Evolutionary conservation across 2,888 invertebrate genomes (phyloP).

Genomic region (Adelphocoris suturalis): DNA sequence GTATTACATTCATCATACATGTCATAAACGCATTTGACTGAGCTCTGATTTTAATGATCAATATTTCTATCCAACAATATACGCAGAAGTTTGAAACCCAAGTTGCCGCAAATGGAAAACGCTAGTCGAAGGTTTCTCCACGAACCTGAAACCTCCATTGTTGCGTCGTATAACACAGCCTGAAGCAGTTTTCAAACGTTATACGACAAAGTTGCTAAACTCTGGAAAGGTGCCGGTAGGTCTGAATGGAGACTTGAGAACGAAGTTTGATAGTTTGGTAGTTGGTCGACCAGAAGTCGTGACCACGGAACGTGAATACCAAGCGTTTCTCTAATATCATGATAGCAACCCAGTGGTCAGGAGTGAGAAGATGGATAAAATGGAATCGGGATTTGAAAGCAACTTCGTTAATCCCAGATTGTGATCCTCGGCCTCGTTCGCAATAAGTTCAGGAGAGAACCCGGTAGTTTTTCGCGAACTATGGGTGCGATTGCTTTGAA

Average conservation of each 20-base stretch:
- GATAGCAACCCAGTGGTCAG: background rate
- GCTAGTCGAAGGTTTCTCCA: too few relatives aligned
- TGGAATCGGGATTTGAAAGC: slow-evolving; percentile 10
- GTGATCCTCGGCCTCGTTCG: background rate
- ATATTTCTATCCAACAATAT: too few relatives aligned
- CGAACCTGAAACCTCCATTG: too few relatives aligned
- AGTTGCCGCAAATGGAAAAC: too few relatives aligned
- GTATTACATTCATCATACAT: too few relatives aligned
- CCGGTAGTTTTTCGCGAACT: background rate
- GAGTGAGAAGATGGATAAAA: background rate
- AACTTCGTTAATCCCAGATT: slow-evolving; percentile 25
- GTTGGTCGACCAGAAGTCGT: slow-evolving; percentile 20
- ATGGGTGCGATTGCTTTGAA: background rate
- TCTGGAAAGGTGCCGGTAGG: background rate
- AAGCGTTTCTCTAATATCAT: slow-evolving; percentile 15
- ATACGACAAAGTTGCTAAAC: background rate
- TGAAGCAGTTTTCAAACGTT: slow-evolving; percentile 2
- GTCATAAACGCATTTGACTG: too few relatives aligned
- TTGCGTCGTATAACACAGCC: background rate
- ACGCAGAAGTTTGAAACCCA: too few relatives aligned
- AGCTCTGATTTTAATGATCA: too few relatives aligned
- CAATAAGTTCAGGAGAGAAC: background rate
- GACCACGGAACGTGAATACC: slow-evolving; percentile 36
- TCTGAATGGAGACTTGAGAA: slow-evolving; percentile 24
- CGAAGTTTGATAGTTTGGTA: slow-evolving; percentile 42